Base-by-base conservation (phyloP, 2,113 vertebrate genomes). In the Colistium nudipinnis region DNA sequence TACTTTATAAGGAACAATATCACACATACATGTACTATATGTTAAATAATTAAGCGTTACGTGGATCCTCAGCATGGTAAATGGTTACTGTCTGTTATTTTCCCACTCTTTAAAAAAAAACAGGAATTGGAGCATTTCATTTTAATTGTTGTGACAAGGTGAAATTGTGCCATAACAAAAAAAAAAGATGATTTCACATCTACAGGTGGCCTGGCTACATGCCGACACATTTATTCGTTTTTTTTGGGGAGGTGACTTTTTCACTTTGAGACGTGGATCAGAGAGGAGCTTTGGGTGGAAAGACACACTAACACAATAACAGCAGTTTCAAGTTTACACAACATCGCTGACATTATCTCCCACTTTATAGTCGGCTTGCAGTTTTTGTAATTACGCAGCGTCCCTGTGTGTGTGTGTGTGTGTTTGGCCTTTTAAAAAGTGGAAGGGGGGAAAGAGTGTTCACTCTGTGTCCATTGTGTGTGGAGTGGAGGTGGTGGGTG, bases 51-150 rank as follows among this genome's bases (percentile, higher is more conserved):
- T 63, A 76, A 48, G 83, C 76, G 60, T 72, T 60, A 36, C 59
- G 11, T 43, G 67, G 69, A 19, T 68, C 83, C 81, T 80, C 70
- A 68, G 83, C 84, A 85, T 90, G 87, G 81, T 82, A 45, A 78
- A 31, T 80, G 45, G 74, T 90, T 62, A 45, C 49, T 76, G 77
- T 87, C 66, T 33, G 66, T 81, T 85, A 83, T 74, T 78, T 80
- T 85, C 69, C 65, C 65, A 68, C 75, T 78, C 72, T 12, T 31
- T 5, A 31, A 31, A 31, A 31, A 31, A 31, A 36, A 47, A 61
- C 70, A 24, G 24, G 60, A 70, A 9, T 56, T 13, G 20, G 44
- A 61, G 41, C 14, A 9, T 59, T 35, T 13, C 9, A n/a, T 74
- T 71, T 81, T 57, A 55, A 71, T 76, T 49, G 79, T 86, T 77